Evolutionary conservation across 2,888 invertebrate genomes (phyloP).

Genomic region (Myathropa florea): DNA sequence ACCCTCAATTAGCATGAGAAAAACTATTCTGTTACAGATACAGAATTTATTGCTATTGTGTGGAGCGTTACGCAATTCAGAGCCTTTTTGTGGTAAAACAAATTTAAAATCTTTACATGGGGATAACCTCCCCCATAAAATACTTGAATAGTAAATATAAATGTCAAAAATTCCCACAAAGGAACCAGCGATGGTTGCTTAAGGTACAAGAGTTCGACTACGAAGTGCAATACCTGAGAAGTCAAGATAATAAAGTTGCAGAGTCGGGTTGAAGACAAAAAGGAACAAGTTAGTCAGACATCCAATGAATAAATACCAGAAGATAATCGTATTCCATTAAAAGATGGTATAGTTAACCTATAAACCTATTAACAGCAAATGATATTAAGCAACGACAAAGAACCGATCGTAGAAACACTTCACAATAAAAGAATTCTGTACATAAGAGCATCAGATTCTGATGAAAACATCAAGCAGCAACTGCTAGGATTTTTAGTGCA

Average conservation of each 20-base stretch:
- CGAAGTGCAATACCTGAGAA: slow-evolving; percentile 55
- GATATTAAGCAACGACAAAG: slow-evolving; percentile 16
- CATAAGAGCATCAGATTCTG: slow-evolving; percentile 14
- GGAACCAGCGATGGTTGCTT: slow-evolving; percentile 13
- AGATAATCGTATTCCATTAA: slow-evolving; percentile 27
- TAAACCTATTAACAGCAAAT: slow-evolving; percentile 39
- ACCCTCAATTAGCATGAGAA: slow-evolving; percentile 3
- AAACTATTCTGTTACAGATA: background rate
- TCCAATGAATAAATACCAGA: too few relatives aligned
- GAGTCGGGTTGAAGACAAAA: slow-evolving; percentile 13
- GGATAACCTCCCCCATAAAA: too few relatives aligned
- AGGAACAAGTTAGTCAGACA: background rate
- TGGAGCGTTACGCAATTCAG: too few relatives aligned
- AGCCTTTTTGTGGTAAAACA: too few relatives aligned
- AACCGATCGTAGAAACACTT: slow-evolving; percentile 21
- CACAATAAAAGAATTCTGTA: slow-evolving; percentile 31
- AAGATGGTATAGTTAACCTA: slow-evolving; percentile 40
- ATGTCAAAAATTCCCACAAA: background rate
- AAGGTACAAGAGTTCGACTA: slow-evolving; percentile 28
- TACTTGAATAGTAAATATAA: background rate
- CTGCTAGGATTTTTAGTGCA: too few relatives aligned
- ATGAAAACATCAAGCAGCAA: background rate
- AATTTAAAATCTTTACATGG: too few relatives aligned
- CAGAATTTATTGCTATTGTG: too few relatives aligned
- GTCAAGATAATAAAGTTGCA: slow-evolving; percentile 57